Conservation (phyloP, 53 echinoderm and acorn worm genomes). For the Paelopatides confundens region DNA sequence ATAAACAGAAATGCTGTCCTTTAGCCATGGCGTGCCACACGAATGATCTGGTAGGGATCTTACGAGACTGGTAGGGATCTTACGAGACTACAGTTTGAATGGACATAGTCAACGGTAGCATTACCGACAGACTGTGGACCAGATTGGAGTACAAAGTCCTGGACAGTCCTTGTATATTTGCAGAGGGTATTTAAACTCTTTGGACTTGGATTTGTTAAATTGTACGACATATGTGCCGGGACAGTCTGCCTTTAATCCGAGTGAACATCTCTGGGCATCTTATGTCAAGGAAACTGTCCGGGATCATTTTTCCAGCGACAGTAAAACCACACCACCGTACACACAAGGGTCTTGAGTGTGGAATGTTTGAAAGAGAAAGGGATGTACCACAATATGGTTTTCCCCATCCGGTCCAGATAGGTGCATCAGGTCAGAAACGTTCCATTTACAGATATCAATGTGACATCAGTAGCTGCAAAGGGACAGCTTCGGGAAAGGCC, state of each 20-base stretch:
- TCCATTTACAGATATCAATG: too few species aligned
- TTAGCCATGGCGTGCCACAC: neutral
- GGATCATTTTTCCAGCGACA: neutral
- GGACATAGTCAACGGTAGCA: neutral
- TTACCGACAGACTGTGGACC: neutral
- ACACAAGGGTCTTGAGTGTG: neutral
- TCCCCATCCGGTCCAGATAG: too few species aligned
- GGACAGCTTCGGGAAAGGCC: neutral
- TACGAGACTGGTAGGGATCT: neutral
- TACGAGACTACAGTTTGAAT: too few species aligned
- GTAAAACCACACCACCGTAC: neutral
- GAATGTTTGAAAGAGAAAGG: neutral
- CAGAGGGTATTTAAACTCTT: neutral
- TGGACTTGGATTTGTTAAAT: neutral
- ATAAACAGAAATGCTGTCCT: neutral
- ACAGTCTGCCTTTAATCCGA: neutral
- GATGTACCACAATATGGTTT: too few species aligned
- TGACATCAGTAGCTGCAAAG: too few species aligned
- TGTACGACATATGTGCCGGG: neutral
- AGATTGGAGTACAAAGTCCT: conserved; percentile 13
- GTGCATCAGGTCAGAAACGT: too few species aligned
- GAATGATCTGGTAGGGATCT: neutral
- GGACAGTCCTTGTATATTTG: neutral
- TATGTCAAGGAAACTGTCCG: neutral
- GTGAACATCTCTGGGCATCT: neutral